These are phyloP conservation scores for Drosophila eohydei DNA, from an alignment of 2,888 invertebrate species.

Conservation along the genomic window DNA sequence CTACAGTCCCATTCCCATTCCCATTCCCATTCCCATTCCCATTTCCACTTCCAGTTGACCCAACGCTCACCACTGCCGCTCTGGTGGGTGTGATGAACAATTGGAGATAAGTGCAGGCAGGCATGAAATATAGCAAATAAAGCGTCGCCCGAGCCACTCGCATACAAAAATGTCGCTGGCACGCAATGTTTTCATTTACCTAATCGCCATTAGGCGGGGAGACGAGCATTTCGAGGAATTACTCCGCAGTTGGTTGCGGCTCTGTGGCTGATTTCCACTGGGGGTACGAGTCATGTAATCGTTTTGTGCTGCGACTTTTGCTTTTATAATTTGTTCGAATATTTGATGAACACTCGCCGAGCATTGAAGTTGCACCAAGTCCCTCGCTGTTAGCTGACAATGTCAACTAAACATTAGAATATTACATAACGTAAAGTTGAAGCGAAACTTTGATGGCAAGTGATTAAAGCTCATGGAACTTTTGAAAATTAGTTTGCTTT, in stretches of 20 bases:
- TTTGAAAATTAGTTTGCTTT: neutral
- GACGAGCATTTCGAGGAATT: conserved; percentile 51
- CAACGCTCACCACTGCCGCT: conserved; percentile 5
- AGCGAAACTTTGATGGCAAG: neutral
- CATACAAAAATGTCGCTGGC: conserved; percentile 74
- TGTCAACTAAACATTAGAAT: neutral
- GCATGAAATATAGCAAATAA: conserved; percentile 79
- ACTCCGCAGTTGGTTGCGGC: conserved; percentile 12
- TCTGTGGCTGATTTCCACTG: conserved; percentile 46
- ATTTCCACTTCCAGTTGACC: neutral
- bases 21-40: neutral
- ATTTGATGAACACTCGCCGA: conserved; percentile 53
- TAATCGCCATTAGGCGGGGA: conserved; percentile 71
- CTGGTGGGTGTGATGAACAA: conserved; percentile 67
- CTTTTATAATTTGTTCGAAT: conserved; percentile 59
- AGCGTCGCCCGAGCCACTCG: conserved; percentile 44
- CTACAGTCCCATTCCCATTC: neutral
- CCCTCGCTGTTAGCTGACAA: neutral
- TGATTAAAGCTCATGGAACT: neutral
- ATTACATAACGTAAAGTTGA: neutral
- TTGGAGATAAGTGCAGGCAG: conserved; percentile 79
- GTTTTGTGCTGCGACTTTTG: conserved; percentile 61
- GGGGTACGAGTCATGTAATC: conserved; percentile 64
- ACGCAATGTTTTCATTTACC: conserved; percentile 81
- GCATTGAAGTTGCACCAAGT: conserved; percentile 12